phyloP scores from a whole-genome alignment of 30 jellyfish, hydroid and myxozoan species.

The Hydractinia echinata region DNA sequence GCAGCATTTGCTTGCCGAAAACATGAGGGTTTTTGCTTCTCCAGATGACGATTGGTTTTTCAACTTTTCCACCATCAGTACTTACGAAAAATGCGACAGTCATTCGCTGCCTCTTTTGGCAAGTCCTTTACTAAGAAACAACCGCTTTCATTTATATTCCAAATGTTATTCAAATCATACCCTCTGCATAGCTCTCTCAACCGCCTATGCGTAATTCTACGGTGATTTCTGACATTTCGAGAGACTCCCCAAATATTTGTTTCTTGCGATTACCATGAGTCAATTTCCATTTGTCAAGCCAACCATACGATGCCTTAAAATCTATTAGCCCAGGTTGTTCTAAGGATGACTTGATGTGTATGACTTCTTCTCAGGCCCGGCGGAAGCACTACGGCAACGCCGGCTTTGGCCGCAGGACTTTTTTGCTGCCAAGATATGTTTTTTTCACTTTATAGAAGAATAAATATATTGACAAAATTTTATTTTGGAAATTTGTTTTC shows the following conservation, averaged over 20 bases:
- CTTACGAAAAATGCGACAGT: slow-evolving; percentile 29
- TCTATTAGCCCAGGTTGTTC: slow-evolving; percentile 10
- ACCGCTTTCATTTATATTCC: slow-evolving; percentile 41
- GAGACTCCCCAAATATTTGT: slow-evolving; percentile 38
- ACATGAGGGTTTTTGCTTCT: slow-evolving; percentile 2
- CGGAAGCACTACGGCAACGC: too few relatives aligned
- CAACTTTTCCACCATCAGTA: slow-evolving; percentile 11
- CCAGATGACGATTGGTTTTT: background rate
- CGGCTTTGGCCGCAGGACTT: too few relatives aligned
- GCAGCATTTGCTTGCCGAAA: background rate
- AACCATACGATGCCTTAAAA: slow-evolving; percentile 25
- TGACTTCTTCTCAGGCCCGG: slow-evolving; percentile 52
- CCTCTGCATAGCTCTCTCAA: slow-evolving; percentile 19
- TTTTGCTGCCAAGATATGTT: too few relatives aligned
- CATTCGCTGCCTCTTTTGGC: slow-evolving; percentile 24
- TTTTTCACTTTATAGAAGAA: too few relatives aligned
- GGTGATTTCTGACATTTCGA: slow-evolving; percentile 17
- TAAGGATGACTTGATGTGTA: slow-evolving; percentile 20
- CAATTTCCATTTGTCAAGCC: slow-evolving; percentile 49
- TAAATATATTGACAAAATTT: too few relatives aligned
- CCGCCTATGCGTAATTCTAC: slow-evolving; percentile 42
- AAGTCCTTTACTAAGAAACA: background rate
- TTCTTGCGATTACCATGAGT: slow-evolving; percentile 28
- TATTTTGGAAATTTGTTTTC: too few relatives aligned
- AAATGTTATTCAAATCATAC: slow-evolving; percentile 24